Evolutionary conservation across 2,888 invertebrate genomes (phyloP).

Genomic region (Brassicogethes aeneus): DNA sequence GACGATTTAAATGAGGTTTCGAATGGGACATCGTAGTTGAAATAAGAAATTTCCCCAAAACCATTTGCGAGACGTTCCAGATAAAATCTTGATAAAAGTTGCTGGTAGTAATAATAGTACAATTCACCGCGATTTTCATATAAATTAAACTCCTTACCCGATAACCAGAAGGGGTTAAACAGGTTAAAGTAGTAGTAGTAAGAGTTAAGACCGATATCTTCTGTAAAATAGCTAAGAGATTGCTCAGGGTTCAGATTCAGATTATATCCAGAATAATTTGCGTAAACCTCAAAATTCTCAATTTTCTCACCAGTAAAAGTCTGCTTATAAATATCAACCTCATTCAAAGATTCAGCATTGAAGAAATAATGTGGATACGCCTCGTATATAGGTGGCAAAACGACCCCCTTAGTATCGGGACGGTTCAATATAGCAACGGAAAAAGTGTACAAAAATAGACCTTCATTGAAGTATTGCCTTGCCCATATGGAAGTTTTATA

Average conservation of each 20-base stretch:
- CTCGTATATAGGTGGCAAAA: conserved; percentile 64
- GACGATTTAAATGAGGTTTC: conserved; percentile 55
- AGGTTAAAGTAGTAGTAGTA: conserved; percentile 55
- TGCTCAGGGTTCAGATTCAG: conserved; percentile 48
- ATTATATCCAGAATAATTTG: conserved; percentile 53
- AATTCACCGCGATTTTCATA: conserved; percentile 56
- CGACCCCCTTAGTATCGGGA: conserved; percentile 52
- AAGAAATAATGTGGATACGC: conserved; percentile 64
- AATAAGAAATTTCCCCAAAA: conserved; percentile 52
- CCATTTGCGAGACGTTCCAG: conserved; percentile 65
- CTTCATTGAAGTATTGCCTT: conserved; percentile 59
- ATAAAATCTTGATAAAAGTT: conserved; percentile 62
- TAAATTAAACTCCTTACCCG: conserved; percentile 43
- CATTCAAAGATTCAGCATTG: conserved; percentile 56
- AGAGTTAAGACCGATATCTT: conserved; percentile 60
- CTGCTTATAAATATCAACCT: conserved; percentile 55
- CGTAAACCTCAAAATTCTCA: conserved; percentile 41
- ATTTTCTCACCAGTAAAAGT: conserved; percentile 33
- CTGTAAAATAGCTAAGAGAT: conserved; percentile 57
- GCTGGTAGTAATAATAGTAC: conserved; percentile 57
- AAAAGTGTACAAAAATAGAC: conserved; percentile 57
- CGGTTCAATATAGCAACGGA: conserved; percentile 55
- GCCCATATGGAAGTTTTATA: conserved; percentile 59
- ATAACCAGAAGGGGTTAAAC: conserved; percentile 56
- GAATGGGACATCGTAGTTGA: conserved; percentile 46